Evolutionary conservation across 1,140 invertebrate species (phyloP).

Genomic region (Hydropsyche tenuis): DNA sequence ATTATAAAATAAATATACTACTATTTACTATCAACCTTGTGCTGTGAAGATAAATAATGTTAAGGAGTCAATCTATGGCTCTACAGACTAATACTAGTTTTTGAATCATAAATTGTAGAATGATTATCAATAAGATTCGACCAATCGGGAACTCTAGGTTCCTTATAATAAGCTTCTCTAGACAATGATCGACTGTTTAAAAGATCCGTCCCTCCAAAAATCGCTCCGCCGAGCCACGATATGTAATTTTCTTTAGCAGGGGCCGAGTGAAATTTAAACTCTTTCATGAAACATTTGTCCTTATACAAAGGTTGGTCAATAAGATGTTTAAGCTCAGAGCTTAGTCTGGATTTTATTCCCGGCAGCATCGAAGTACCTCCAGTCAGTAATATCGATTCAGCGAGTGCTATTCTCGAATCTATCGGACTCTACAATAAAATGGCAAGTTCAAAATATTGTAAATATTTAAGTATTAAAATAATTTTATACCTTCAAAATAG

Average conservation of each 20-base stretch:
- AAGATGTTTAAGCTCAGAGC: conserved; percentile 74
- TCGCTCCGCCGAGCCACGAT: conserved; percentile 69
- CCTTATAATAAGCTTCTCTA: conserved; percentile 76
- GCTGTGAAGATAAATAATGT: no score
- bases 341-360: conserved; percentile 79
- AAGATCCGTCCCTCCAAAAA: conserved; percentile 84
- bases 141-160: conserved; percentile 81
- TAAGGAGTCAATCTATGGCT: no score
- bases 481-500: conserved; percentile 72
- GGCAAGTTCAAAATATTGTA: neutral
- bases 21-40: no score
- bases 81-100: conserved; percentile 42
- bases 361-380: conserved; percentile 84
- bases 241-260: conserved; percentile 84
- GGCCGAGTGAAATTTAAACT: conserved; percentile 79
- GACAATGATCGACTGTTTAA: conserved; percentile 74
- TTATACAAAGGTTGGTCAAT: conserved; percentile 70
- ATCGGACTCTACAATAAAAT: conserved; percentile 71
- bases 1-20: no score
- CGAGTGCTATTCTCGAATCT: conserved; percentile 74
- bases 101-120: conserved; percentile 49
- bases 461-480: neutral
- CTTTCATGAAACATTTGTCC: conserved; percentile 68
- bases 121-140: conserved; percentile 72
- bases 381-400: conserved; percentile 83